Percentiles rank a stretch among this genome's conserved stretches.
phyloP scores from a whole-genome alignment of 2,797 vertebrate species.

The Lithobates sylvaticus region DNA sequence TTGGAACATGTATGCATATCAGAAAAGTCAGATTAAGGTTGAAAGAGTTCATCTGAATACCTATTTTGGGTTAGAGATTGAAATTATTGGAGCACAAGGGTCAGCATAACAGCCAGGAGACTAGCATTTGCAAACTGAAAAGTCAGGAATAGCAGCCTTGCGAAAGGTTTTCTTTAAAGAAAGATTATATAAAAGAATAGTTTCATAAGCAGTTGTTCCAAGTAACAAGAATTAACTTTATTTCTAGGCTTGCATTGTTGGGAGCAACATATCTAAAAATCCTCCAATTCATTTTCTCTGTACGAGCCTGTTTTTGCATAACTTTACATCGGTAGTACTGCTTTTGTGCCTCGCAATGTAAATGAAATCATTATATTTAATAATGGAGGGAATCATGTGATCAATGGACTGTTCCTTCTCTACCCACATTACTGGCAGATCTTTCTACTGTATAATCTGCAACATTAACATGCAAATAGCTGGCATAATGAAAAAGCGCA shows the following conservation, averaged over 20 bases:
- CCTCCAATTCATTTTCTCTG: conserved; percentile 17
- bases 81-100: too few species aligned
- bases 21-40: too few species aligned
- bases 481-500: conserved; percentile 58
- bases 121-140: too few species aligned
- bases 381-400: conserved; percentile 56
- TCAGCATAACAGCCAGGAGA: too few species aligned
- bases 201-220: conserved; percentile 19
- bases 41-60: too few species aligned
- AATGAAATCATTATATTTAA: conserved; percentile 68
- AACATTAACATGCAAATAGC: conserved; percentile 66
- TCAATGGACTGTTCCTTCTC: conserved; percentile 63
- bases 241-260: conserved; percentile 12
- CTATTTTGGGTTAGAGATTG: too few species aligned
- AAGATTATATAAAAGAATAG: too few species aligned
- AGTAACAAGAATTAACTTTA: conserved; percentile 6
- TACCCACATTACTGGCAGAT: conserved; percentile 65
- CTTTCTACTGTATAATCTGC: conserved; percentile 70
- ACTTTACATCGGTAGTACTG: conserved; percentile 12
- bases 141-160: too few species aligned
- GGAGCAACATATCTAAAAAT: conserved; percentile 1
- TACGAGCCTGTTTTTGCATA: conserved; percentile 43
- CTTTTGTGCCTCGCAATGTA: conserved; percentile 53
- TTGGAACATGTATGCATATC: too few species aligned
- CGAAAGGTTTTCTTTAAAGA: too few species aligned